Evolutionary conservation across 1,140 invertebrate genomes (phyloP), one percentile per base, ranked within the genome.

Genomic region (Atta texana): DNA sequence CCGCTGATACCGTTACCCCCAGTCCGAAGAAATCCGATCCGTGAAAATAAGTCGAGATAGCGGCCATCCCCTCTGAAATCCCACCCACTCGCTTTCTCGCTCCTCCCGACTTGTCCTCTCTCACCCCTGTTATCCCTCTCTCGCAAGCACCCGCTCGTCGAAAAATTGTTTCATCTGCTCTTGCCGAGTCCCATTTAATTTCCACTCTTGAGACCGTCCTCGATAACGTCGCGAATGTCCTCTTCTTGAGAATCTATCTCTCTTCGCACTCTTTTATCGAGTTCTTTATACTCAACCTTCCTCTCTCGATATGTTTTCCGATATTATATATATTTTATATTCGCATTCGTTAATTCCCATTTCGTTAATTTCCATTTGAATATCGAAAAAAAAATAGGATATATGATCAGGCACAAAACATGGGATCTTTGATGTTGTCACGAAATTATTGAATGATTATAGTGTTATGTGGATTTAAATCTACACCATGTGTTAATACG

Each of bases 21-120:
- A 14, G 49, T 77, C 87, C 72, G 82, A 31, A 91, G 90, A 91
- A 91, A 91, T 91, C 89, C 87, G 90, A 91, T 91, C 89, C 89
- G 85, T 89, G 89, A 87, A 91, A 91, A 91, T 91, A 91, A 91
- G 90, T 91, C 76, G 85, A 91, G 90, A 91, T 91, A 91, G 85
- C 87, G 87, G 82, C 80, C 76, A 14, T 16, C 77, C 49, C 51
- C 8, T 72, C 84, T 90, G 84, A 90, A 90, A 90, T 90, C 89
- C 88, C 78, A 89, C 88, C 89, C 88, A 82, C 76, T 87, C 74
- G 80, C 86, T 77, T 82, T 84, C 44, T 76, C 71, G 69, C 77
- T 57, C 53, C 44, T 51, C 39, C 34, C 55, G 55, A 21, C 6
- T 21, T 51, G 61, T 24, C 55, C n/a, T 57, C 61, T 59, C 53